Conservation (phyloP, 2,113 vertebrate species). For the Paralichthys olivaceus region DNA sequence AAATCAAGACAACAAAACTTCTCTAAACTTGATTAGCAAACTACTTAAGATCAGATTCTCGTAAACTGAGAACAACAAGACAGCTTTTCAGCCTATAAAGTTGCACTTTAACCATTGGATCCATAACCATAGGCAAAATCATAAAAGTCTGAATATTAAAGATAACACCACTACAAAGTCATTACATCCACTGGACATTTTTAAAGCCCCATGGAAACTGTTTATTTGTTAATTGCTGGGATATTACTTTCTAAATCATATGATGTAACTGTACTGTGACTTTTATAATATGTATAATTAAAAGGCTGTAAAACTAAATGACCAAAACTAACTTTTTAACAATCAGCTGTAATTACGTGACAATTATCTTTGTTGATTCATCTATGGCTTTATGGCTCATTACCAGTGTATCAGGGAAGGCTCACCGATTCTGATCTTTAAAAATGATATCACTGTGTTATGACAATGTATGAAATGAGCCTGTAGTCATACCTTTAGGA, state of each 20-base stretch:
- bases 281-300: not conserved
- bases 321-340: not conserved
- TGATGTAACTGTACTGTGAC: not conserved
- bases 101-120: not conserved
- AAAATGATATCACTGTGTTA: not conserved
- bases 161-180: not conserved
- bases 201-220: not conserved
- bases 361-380: not conserved
- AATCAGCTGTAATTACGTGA: not conserved
- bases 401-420: not conserved
- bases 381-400: slow-evolving; percentile 3
- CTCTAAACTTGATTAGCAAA: not conserved
- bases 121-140: not conserved
- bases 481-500: not conserved
- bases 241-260: not conserved
- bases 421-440: not conserved
- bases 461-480: not conserved
- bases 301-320: slow-evolving; percentile 2
- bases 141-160: not conserved
- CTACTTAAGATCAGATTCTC: too few species aligned
- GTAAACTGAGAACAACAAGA: not conserved
- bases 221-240: not conserved
- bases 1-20: too few species aligned
- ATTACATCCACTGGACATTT: not conserved
- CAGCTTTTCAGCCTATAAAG: not conserved